Evolutionary conservation across 2,797 vertebrate species (phyloP).

Genomic region (Fundulus diaphanus): DNA sequence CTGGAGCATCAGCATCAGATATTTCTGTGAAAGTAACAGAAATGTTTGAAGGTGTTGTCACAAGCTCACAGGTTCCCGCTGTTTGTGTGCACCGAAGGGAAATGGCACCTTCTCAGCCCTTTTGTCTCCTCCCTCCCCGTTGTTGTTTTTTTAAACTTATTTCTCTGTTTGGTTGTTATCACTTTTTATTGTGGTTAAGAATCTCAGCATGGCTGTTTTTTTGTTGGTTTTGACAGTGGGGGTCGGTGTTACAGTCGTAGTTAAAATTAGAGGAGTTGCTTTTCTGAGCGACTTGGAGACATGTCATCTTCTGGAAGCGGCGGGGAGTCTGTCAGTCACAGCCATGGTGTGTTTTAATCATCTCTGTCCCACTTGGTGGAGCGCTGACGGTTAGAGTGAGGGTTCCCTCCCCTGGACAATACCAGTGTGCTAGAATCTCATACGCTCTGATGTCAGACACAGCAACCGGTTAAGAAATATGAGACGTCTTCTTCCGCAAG

Average conservation of each 20-base stretch:
- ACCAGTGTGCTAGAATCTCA: slow-evolving; percentile 68
- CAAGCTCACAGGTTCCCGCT: slow-evolving; percentile 80
- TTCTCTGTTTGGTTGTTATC: slow-evolving; percentile 80
- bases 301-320: slow-evolving; percentile 77
- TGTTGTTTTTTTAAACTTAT: slow-evolving; percentile 80
- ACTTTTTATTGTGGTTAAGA: slow-evolving; percentile 75
- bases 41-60: slow-evolving; percentile 84
- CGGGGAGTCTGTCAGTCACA: slow-evolving; percentile 83
- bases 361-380: slow-evolving; percentile 81
- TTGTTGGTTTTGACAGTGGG: slow-evolving; percentile 76
- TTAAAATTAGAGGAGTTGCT: slow-evolving; percentile 83
- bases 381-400: slow-evolving; percentile 81
- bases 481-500: slow-evolving; percentile 74
- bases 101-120: slow-evolving; percentile 75
- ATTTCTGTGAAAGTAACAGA: slow-evolving; percentile 83
- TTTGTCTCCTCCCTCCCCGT: slow-evolving; percentile 71
- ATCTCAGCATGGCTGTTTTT: slow-evolving; percentile 72
- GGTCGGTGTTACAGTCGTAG: slow-evolving; percentile 74
- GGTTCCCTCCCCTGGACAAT: slow-evolving; percentile 84
- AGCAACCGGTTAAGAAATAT: slow-evolving; percentile 77
- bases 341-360: slow-evolving; percentile 84
- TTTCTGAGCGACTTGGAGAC: slow-evolving; percentile 77
- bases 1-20: slow-evolving; percentile 78
- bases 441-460: slow-evolving; percentile 77
- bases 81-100: slow-evolving; percentile 78